A percentile compares a stretch with the other conserved stretches of the same genome.
Evolutionary conservation across 2,113 vertebrate genomes (phyloP).

Genomic region (Lophura nycthemera): DNA sequence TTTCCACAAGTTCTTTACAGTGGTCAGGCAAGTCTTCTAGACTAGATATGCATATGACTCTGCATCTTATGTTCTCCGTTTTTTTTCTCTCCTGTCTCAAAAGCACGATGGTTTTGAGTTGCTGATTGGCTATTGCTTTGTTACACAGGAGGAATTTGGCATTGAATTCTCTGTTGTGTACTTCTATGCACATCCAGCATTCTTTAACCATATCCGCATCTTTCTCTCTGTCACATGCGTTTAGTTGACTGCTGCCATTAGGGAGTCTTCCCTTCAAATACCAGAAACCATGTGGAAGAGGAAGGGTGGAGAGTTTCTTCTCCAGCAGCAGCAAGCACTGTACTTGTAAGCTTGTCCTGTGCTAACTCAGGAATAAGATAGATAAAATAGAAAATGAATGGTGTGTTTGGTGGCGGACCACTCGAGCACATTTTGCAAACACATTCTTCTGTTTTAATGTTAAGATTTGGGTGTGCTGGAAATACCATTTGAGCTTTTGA

Average conservation of each 20-base stretch:
- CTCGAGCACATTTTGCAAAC: background rate
- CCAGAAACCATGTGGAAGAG: background rate
- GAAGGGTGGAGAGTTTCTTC: slow-evolving; percentile 25
- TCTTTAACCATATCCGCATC: slow-evolving; percentile 30
- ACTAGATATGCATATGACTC: background rate
- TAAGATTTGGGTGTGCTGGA: background rate
- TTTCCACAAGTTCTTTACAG: background rate
- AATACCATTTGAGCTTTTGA: background rate
- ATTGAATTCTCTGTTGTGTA: background rate
- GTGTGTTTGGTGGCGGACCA: background rate
- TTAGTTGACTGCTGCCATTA: background rate
- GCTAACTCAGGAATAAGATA: slow-evolving; percentile 49
- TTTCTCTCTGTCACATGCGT: background rate
- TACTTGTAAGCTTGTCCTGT: background rate
- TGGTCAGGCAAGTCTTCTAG: background rate
- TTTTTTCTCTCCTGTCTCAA: background rate
- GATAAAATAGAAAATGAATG: background rate
- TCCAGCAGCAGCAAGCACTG: slow-evolving; percentile 6
- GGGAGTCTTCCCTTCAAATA: background rate
- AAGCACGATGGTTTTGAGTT: background rate
- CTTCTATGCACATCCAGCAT: background rate
- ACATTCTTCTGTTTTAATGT: background rate
- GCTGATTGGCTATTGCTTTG: background rate
- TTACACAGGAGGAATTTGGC: background rate
- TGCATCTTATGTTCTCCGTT: background rate